A percentile compares a stretch with the other conserved stretches of the same genome.
phyloP scores from a whole-genome alignment of 2,797 vertebrate genomes.

The Prunella strophiata region DNA sequence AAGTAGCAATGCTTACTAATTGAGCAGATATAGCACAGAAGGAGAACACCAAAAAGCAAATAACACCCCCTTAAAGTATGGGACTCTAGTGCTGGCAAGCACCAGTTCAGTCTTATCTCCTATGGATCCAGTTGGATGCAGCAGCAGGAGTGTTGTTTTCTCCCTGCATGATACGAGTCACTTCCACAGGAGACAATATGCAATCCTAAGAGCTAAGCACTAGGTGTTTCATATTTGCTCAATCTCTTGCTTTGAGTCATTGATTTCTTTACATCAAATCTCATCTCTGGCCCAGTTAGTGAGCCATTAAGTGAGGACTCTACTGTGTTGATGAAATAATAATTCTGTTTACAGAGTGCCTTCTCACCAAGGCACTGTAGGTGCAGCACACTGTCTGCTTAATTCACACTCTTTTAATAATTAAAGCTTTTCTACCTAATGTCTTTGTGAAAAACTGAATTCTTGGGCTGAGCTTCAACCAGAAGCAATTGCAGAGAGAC shows the following conservation, averaged over 20 bases:
- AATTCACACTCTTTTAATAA: slow-evolving; percentile 61
- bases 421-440: slow-evolving; percentile 63
- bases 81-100: slow-evolving; percentile 17
- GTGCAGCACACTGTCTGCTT: slow-evolving; percentile 39
- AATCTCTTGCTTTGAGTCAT: slow-evolving; percentile 55
- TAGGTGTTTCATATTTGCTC: slow-evolving; percentile 64
- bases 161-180: slow-evolving; percentile 29
- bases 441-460: slow-evolving; percentile 29
- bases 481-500: background rate
- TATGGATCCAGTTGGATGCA: slow-evolving; percentile 35
- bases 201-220: slow-evolving; percentile 48
- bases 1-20: slow-evolving; percentile 21
- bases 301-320: slow-evolving; percentile 66
- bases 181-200: slow-evolving; percentile 60
- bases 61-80: background rate
- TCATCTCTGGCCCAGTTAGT: slow-evolving; percentile 59
- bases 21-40: slow-evolving; percentile 20
- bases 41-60: slow-evolving; percentile 36
- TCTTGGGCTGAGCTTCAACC: background rate
- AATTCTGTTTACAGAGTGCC: slow-evolving; percentile 57
- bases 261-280: slow-evolving; percentile 56
- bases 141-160: slow-evolving; percentile 63
- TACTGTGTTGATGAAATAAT: slow-evolving; percentile 69
- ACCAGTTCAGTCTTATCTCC: slow-evolving; percentile 47
- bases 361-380: slow-evolving; percentile 48